Base-by-base conservation (phyloP, 2,797 vertebrate genomes). In the Steatocranus sp. region DNA sequence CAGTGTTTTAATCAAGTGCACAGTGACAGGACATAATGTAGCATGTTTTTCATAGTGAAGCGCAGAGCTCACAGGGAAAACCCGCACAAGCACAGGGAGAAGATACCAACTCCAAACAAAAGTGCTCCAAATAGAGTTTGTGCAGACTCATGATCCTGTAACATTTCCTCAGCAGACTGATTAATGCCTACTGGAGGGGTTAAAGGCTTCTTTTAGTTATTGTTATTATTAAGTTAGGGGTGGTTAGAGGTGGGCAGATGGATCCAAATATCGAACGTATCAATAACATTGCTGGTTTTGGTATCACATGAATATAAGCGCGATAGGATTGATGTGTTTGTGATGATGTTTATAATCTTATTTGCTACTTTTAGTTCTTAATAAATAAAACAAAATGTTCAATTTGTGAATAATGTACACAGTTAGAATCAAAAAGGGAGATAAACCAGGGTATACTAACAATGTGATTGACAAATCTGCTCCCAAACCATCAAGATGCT, bases 21-120 rank as follows among this genome's bases (percentile, higher is more conserved):
- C 17, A 73, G 23, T 1, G 43, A 48, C 68, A 73, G 43, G 23
- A 14, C 15, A 2, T 73, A 48, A 73, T 8, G 15, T 48, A n/a
- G 43, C 43, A 30, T 32, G 25, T 48, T 73, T 48, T 48, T 48
- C 25, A 48, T 48, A 46, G 68, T 73, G 68, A 48, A 73, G 27
- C 2, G 0, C 10, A 1, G 25, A 32, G 68, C 25, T 48, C 25
- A 0, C 25, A 12, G 15, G 25, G 10, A 73, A 12, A 73, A 73
- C 0, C 68, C 0, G 5, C 41, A 32, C 41, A 48, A 73, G 25
- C 25, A 48, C 68, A 30, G 68, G 23, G 25, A 48, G 43, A 73
- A 30, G 68, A 73, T 30, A 18, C 68, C 25, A 73, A 12, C 68
- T 48, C 43, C 0, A 8, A 73, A 48, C 25, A n/a, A 30, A 73